Base-by-base conservation (phyloP, 2,888 invertebrate genomes). In the Meghimatium bilineatum region DNA sequence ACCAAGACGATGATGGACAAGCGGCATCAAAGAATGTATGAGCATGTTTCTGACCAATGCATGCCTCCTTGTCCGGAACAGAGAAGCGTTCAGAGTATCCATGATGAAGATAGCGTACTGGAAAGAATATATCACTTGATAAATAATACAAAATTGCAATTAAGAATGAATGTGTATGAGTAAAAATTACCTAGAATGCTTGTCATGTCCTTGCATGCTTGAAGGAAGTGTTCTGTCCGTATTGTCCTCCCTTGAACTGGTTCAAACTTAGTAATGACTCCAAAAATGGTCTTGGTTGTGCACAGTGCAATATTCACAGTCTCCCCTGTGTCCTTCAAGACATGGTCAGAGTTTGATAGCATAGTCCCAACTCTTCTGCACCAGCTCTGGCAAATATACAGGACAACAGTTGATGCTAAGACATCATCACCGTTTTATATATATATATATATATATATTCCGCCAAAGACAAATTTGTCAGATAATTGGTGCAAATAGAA, bases 121-220 rank as follows among this genome's bases (percentile, higher is more conserved):
- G n/a, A n/a, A n/a, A n/a, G 44, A 44, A 44, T 44, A 44, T 44
- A 8, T 44, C 6, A 44, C 44, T 44, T 44, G 5, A 12, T 44
- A 12, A n/a, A 85, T 75, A 34, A 32, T 6, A 80, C 80, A 76
- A n/a, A 36, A 12, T 32, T n/a, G 1, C 5, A 5, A 44, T 8
- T 12, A 44, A 8, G 12, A 44, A 8, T 8, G 44, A 44, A 44
- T 44, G 14, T 56, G 56, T 56, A 17, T 56, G 20, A 56, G 20
- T 23, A 56, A 17, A 56, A 1, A 63, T 63, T 63, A 86, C 86
- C 86, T 20, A 85, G 32, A 52, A 85, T 80, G n/a, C 67, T 49
- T 26, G 75, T 63, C 17, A 86, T 38, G 36, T 80, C 80, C n/a
- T 52, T 63, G 32, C 83, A 81, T 8, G 86, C 86, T 29, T 74